Evolutionary conservation across 2,113 vertebrate genomes (phyloP).

Genomic region (Alexandromys fortis): DNA sequence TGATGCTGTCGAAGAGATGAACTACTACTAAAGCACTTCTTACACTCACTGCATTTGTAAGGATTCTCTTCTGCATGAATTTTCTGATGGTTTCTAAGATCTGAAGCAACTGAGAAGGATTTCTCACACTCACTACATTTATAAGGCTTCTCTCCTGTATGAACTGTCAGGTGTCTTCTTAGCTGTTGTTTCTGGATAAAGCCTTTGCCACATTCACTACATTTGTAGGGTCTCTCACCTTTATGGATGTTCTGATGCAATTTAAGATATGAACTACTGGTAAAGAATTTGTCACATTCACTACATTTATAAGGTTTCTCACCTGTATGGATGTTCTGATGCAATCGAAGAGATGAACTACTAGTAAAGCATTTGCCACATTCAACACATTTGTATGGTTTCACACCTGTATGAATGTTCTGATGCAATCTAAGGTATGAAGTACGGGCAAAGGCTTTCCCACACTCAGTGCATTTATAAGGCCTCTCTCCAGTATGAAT

Average conservation of each 20-base stretch:
- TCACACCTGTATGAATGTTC: background rate
- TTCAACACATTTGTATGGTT: background rate
- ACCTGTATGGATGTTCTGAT: background rate
- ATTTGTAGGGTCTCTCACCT: background rate
- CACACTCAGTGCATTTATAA: background rate
- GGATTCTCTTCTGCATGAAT: background rate
- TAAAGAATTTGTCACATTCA: background rate
- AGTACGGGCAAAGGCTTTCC: background rate
- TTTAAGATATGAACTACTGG: background rate
- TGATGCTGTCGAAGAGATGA: background rate
- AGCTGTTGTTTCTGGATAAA: background rate
- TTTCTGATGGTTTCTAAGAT: background rate
- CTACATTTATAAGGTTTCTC: background rate
- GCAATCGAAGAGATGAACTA: background rate
- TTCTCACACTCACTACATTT: background rate
- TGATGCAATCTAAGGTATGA: background rate
- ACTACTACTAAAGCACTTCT: background rate
- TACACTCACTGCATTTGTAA: background rate
- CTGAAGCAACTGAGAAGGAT: background rate
- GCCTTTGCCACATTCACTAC: background rate
- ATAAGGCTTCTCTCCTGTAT: background rate
- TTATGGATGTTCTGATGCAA: background rate
- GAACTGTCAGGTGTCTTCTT: background rate
- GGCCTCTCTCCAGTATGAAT: background rate
- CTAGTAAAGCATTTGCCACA: background rate